These are phyloP conservation scores for Ceriagrion tenellum DNA, from an alignment of 2,888 invertebrate species.

Conservation along the genomic window DNA sequence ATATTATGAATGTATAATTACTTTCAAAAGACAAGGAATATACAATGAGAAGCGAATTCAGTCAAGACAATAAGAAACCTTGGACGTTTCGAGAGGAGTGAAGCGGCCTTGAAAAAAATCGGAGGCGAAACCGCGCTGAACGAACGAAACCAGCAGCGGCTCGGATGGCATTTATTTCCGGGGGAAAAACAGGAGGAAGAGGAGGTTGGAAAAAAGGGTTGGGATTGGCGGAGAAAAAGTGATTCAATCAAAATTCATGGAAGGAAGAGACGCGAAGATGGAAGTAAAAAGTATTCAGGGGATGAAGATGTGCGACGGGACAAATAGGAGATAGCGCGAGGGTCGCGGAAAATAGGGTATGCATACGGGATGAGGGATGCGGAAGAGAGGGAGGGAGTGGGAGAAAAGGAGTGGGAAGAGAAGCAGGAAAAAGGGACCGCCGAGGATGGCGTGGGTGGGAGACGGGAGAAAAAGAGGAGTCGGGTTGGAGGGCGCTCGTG, in stretches of 20 bases:
- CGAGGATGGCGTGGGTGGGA: background rate
- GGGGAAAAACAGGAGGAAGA: background rate
- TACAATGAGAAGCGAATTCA: no score
- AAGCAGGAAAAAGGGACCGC: no score
- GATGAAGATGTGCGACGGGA: background rate
- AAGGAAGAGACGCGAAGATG: constrained; percentile 17
- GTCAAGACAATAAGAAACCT: no score
- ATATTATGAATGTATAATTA: no score
- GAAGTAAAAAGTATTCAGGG: constrained; percentile 35
- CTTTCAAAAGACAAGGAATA: no score
- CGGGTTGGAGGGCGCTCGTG: background rate
- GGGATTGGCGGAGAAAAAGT: constrained; percentile 4
- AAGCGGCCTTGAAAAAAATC: no score
- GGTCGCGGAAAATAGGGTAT: constrained; percentile 59
- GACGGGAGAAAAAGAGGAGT: background rate
- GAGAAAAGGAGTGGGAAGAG: background rate
- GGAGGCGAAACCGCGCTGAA: no score
- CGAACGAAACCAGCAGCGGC: no score
- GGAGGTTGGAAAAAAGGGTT: background rate
- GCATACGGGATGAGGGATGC: constrained; percentile 49
- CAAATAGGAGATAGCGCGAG: constrained; percentile 40
- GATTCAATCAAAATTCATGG: constrained; percentile 48
- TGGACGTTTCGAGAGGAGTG: no score
- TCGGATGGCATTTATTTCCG: background rate
- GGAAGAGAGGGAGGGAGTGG: background rate